Evolutionary conservation across 2,888 invertebrate species (phyloP).

Genomic region (Lasioglossum zephyrum): DNA sequence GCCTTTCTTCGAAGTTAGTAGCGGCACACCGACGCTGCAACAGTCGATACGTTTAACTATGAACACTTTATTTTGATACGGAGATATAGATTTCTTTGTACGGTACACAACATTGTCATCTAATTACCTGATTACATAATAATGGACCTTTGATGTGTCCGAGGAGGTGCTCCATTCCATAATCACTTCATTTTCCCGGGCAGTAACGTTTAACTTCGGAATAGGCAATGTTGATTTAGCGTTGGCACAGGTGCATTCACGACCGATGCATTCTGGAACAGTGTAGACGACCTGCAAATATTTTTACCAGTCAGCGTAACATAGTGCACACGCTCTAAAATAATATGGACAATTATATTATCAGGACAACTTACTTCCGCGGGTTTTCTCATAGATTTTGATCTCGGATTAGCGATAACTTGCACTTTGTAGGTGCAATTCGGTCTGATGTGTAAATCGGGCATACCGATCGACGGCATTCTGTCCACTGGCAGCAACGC

Average conservation of each 20-base stretch:
- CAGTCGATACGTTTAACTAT: neutral
- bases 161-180: constrained; percentile 72
- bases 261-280: constrained; percentile 77
- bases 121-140: constrained; percentile 71
- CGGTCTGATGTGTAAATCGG: constrained; percentile 75
- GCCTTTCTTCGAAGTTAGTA: constrained; percentile 76
- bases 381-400: constrained; percentile 50
- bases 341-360: neutral
- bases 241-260: constrained; percentile 73
- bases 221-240: constrained; percentile 64
- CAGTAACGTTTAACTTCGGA: constrained; percentile 68
- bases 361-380: constrained; percentile 45
- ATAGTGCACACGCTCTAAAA: neutral
- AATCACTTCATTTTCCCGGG: constrained; percentile 45
- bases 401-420: constrained; percentile 78
- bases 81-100: neutral
- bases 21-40: constrained; percentile 75
- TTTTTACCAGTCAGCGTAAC: neutral
- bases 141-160: constrained; percentile 56
- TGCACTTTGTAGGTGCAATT: constrained; percentile 77
- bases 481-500: constrained; percentile 74
- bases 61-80: neutral
- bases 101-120: neutral
- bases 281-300: constrained; percentile 73
- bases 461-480: constrained; percentile 67